Evolutionary conservation across 2,113 vertebrate species (phyloP), one percentile per base, ranked within the genome.

Genomic region (Dasyurus viverrinus): DNA sequence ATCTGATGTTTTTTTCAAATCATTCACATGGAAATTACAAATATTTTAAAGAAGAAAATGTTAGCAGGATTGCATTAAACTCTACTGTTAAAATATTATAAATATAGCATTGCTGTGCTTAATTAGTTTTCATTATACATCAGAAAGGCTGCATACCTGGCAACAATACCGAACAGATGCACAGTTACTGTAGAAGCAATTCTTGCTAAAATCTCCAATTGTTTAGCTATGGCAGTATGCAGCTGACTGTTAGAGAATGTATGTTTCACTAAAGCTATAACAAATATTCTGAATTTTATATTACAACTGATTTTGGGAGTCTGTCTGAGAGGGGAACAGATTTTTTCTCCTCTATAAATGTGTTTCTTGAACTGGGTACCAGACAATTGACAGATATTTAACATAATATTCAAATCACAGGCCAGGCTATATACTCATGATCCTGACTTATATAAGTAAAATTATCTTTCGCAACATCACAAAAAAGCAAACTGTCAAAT

Each of bases 121-220:
- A 98, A 97, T 96, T 98, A 94, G 96, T 46, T 98, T 98, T 89
- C 92, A 92, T 97, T 98, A 96, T 68, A 55, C 53, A 50, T 89
- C 76, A 96, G 91, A 96, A 93, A 94, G 76, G 23, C 95, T 89
- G 94, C 76, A n/a, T 97, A 95, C 93, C 97, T 97, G 93, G 94
- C 60, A 98, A 91, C 90, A 97, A 94, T 93, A 68, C 84, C 94
- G 93, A 98, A 96, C 89, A 95, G 95, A 97, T 92, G 90, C 90
- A 94, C 46, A 96, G 76, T 92, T 89, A 94, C 24, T 5, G 0
- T 36, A 96, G 90, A 94, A 95, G 47, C 93, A 53, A 90, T 22
- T 95, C 57, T 92, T 91, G 53, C 93, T 95, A 89, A 92, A 97
- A 97, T 95, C 57, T 97, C 23, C 89, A 92, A 94, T 93, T 8